Evolutionary conservation across 2,113 vertebrate genomes (phyloP).

Genomic region (Ceyx melanurus): DNA sequence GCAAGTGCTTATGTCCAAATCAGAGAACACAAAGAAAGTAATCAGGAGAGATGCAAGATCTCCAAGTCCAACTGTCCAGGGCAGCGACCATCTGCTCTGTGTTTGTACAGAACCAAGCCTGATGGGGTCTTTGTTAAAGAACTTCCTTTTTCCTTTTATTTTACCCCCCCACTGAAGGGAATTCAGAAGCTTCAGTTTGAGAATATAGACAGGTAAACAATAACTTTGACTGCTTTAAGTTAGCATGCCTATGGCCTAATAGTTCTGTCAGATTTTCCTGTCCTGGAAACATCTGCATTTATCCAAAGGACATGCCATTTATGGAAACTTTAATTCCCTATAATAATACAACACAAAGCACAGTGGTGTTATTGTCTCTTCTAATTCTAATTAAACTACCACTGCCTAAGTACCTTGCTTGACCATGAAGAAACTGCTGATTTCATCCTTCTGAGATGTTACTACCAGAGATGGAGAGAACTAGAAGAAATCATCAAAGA

Average conservation of each 20-base stretch:
- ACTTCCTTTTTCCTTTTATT: background rate
- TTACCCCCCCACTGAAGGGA: background rate
- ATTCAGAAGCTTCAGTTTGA: background rate
- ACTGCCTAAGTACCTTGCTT: background rate
- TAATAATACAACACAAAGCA: background rate
- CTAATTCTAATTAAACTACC: background rate
- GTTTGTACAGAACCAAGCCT: background rate
- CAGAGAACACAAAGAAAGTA: background rate
- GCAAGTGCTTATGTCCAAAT: background rate
- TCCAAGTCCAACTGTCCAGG: background rate
- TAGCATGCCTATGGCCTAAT: background rate
- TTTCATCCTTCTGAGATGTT: background rate
- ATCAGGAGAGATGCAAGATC: background rate
- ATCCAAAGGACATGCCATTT: background rate
- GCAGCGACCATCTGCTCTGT: background rate
- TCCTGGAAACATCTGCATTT: background rate
- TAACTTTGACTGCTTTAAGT: background rate
- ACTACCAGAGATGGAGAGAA: background rate
- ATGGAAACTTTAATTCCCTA: background rate
- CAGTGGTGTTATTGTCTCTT: background rate
- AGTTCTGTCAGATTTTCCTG: background rate
- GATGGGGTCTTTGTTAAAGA: background rate
- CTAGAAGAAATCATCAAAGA: conserved; percentile 3
- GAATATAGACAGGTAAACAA: background rate
- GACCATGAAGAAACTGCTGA: background rate